Evolutionary conservation across 2,888 invertebrate genomes (phyloP).

Genomic region (Acheta domesticus): DNA sequence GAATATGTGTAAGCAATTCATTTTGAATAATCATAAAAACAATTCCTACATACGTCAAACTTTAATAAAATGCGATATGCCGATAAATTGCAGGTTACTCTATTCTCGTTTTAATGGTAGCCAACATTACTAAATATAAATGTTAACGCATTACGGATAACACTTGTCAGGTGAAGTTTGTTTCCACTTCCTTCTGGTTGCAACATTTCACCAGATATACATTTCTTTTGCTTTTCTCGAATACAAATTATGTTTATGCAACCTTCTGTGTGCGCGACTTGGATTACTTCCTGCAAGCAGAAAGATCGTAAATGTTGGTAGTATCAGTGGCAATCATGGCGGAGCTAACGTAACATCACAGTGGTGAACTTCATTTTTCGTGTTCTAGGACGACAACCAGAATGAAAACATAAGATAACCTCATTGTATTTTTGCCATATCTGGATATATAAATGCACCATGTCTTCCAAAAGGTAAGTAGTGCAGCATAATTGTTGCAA

Average conservation of each 20-base stretch:
- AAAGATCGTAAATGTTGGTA: conserved; percentile 22
- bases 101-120: neutral
- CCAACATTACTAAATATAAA: neutral
- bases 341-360: conserved; percentile 27
- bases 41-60: no score
- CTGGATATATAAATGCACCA: neutral
- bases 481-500: neutral
- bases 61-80: no score
- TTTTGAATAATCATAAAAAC: no score
- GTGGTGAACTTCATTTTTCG: conserved; percentile 27
- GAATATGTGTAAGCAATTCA: no score
- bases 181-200: no score
- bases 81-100: neutral
- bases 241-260: no score
- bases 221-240: no score
- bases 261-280: no score
- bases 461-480: conserved; percentile 18
- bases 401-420: conserved; percentile 30
- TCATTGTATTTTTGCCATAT: neutral
- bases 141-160: no score
- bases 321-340: conserved; percentile 27
- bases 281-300: no score
- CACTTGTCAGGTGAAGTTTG: no score
- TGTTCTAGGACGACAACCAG: conserved; percentile 25
- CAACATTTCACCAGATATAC: no score